A percentile compares a stretch with the other conserved stretches of the same genome.
phyloP scores from a whole-genome alignment of 1,140 invertebrate species.

The Drosophila suzukii region DNA sequence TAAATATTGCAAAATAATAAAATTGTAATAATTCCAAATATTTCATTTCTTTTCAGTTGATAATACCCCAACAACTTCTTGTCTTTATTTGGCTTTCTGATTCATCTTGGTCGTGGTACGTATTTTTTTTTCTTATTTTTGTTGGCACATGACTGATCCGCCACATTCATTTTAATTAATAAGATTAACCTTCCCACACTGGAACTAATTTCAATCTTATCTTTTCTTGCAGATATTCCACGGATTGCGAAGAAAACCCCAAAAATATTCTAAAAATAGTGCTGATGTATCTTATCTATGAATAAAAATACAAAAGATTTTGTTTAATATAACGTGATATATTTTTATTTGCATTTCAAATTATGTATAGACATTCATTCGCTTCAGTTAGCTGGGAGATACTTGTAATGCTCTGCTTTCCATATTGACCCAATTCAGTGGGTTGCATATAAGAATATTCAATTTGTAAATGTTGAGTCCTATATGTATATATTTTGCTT shows the following conservation, averaged over 20 bases:
- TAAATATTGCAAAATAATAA: background rate
- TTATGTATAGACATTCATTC: conserved; percentile 73
- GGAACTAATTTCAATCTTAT: conserved; percentile 11
- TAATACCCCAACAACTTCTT: background rate
- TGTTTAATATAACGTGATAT: conserved; percentile 77
- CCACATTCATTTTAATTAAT: background rate
- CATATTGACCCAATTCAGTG: conserved; percentile 16
- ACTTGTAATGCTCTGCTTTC: conserved; percentile 51
- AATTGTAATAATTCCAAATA: background rate
- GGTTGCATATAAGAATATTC: conserved; percentile 73
- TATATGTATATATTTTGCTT: conserved; percentile 27
- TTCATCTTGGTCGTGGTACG: background rate
- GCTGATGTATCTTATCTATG: conserved; percentile 10
- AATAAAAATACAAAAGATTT: conserved; percentile 44
- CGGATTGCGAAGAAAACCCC: background rate
- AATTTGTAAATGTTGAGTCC: conserved; percentile 51
- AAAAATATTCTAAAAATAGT: background rate
- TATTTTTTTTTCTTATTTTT: background rate
- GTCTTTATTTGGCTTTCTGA: background rate
- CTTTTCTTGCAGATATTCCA: conserved; percentile 14
- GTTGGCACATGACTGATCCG: conserved; percentile 30
- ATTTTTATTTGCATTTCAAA: conserved; percentile 71
- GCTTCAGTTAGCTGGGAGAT: conserved; percentile 45
- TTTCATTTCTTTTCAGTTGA: background rate
- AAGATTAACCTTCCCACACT: conserved; percentile 8